A percentile compares a stretch with the other conserved stretches of the same genome.
Conservation (phyloP, 2,888 invertebrate species). For the Oscheius myriophilus region DNA sequence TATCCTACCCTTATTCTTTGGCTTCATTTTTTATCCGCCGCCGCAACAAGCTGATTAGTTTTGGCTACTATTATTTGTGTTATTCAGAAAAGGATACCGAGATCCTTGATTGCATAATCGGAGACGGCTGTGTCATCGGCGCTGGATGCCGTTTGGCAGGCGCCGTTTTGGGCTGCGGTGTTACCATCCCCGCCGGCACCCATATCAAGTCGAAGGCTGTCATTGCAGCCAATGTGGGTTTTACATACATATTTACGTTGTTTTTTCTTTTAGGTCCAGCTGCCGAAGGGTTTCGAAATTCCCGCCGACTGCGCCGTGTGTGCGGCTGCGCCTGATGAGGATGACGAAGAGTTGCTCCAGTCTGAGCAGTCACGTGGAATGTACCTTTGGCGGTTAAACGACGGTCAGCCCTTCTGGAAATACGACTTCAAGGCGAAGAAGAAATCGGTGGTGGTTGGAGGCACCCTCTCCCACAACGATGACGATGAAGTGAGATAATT, state of each 20-base stretch:
- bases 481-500: too few relatives aligned
- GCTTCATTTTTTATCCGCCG: too few relatives aligned
- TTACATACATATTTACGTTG: not conserved
- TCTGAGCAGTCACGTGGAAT: constrained; percentile 1
- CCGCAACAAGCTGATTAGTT: too few relatives aligned
- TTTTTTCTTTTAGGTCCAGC: constrained; percentile 17
- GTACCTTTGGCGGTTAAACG: constrained; percentile 14
- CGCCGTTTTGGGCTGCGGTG: constrained; percentile 37
- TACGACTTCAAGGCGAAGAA: constrained; percentile 3
- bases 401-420: constrained; percentile 14
- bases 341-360: constrained; percentile 9
- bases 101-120: constrained; percentile 37
- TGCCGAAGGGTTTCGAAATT: constrained; percentile 4
- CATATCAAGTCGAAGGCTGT: constrained; percentile 15
- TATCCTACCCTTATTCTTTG: too few relatives aligned
- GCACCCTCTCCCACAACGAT: too few relatives aligned
- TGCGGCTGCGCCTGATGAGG: constrained; percentile 4
- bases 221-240: constrained; percentile 37
- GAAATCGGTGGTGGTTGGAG: not conserved
- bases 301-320: constrained; percentile 14
- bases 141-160: constrained; percentile 32
- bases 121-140: constrained; percentile 41
- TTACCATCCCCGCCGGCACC: constrained; percentile 34
- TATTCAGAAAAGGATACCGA: constrained; percentile 23
- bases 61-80: not conserved